These are phyloP conservation scores for Tragelaphus imberbis DNA, from an alignment of 2,113 vertebrate genomes.

Conservation along the genomic window DNA sequence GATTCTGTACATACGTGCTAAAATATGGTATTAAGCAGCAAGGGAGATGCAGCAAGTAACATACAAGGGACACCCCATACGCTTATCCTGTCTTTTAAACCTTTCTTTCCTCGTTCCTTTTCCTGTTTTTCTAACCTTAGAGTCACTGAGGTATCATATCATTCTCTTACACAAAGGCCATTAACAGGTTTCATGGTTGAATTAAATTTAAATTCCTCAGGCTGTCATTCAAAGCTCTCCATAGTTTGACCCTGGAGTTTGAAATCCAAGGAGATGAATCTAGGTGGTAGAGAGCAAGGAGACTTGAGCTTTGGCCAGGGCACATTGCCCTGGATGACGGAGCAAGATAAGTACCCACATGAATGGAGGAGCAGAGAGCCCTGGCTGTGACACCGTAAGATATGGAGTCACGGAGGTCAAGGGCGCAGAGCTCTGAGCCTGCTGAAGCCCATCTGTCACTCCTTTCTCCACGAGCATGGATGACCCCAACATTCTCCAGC, in stretches of 20 bases:
- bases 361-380: too few species aligned
- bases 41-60: background rate
- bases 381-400: background rate
- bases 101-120: background rate
- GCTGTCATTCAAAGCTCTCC: background rate
- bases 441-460: background rate
- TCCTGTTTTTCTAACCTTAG: background rate
- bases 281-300: background rate
- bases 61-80: background rate
- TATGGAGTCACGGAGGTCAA: background rate
- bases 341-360: too few species aligned
- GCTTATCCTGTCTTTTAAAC: background rate
- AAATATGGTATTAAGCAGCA: background rate
- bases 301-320: background rate
- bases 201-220: background rate
- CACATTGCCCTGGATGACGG: fast-evolving
- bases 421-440: background rate
- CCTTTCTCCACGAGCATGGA: background rate
- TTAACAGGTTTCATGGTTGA: background rate
- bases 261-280: background rate
- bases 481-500: background rate
- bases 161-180: background rate
- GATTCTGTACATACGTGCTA: background rate
- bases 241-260: background rate
- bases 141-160: background rate